Percentiles rank a stretch among this genome's conserved stretches.
These are phyloP conservation scores for Acheta domesticus DNA, from an alignment of 2,888 invertebrate species.

Conservation along the genomic window DNA sequence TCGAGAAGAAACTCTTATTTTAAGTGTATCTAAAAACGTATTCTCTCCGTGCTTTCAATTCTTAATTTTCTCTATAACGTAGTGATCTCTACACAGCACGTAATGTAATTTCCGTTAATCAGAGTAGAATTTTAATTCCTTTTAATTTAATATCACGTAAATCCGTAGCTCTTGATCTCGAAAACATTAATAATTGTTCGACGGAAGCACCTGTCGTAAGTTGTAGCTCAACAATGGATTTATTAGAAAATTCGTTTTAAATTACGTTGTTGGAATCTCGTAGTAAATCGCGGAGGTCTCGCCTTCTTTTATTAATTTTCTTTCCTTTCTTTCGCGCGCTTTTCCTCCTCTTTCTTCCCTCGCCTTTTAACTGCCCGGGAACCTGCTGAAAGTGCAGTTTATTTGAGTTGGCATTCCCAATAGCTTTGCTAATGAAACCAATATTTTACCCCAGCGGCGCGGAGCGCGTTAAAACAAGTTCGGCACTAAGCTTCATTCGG, in stretches of 20 bases:
- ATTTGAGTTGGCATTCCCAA: slow-evolving; percentile 9
- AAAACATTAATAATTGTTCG: slow-evolving; percentile 8
- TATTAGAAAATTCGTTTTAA: slow-evolving; percentile 11
- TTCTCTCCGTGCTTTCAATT: no score
- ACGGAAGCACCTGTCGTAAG: neutral
- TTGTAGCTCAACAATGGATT: neutral
- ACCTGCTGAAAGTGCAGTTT: slow-evolving; percentile 18
- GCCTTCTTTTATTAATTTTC: slow-evolving; percentile 5
- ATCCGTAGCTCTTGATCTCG: neutral
- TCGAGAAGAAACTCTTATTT: no score
- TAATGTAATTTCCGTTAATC: no score
- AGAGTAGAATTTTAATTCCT: no score
- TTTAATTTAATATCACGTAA: neutral
- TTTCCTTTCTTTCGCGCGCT: neutral
- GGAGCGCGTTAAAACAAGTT: neutral
- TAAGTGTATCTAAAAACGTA: no score
- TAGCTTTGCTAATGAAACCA: slow-evolving; percentile 18
- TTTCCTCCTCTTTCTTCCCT: neutral
- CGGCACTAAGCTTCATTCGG: slow-evolving; percentile 6
- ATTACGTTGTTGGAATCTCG: neutral
- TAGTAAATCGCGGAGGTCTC: neutral
- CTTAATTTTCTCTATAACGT: no score
- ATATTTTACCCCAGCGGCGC: neutral
- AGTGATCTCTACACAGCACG: no score
- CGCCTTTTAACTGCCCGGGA: slow-evolving; percentile 4